Evolutionary conservation across 1,140 invertebrate genomes (phyloP), one percentile per base, ranked within the genome.

Genomic region (Steinernema khuongi): DNA sequence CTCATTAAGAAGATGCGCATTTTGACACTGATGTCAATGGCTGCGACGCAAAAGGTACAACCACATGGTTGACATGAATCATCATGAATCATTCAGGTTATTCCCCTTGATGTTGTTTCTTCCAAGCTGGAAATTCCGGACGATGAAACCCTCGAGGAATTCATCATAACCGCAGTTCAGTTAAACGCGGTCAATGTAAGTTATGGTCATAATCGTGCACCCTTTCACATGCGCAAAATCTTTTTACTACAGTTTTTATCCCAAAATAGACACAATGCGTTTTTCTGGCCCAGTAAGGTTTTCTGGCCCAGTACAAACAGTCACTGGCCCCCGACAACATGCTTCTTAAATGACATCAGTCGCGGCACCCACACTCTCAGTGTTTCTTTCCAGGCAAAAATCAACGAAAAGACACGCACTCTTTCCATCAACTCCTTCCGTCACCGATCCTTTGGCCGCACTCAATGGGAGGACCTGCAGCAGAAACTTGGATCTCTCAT

Each of bases 81-180:
- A 22, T 60, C 36, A 43, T 1, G 18, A 19, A 73, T 19, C 14
- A 44, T 75, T 76, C 19, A 76, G 74, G 75, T 77, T 32, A 75
- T 78, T 19, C 29, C 41, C 4, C 36, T 81, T 17, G 69, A 73
- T 11, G 68, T 68, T 31, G 32, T 81, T 29, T 66, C 80, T 17
- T 80, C 74, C 18, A 33, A 77, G n/a, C 67, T 84, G 31, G 83
- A 85, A 19, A 75, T 84, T 31, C 28, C 79, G 1, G 74, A 74
- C 31, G 78, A 76, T 18, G 81, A 84, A 36, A 60, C 73, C 1
- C 71, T 84, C n/a, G 82, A 84, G 41, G 76, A 82, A 69, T 84
- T 84, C 44, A 31, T 84, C 22, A 85, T 84, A 31, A 81, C 84
- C n/a, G 83, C 80, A n/a, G 73, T 84, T 60, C 83, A 81, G 69